Base-by-base conservation (phyloP, 2,888 invertebrate species). In the Erebia epiphron region DNA sequence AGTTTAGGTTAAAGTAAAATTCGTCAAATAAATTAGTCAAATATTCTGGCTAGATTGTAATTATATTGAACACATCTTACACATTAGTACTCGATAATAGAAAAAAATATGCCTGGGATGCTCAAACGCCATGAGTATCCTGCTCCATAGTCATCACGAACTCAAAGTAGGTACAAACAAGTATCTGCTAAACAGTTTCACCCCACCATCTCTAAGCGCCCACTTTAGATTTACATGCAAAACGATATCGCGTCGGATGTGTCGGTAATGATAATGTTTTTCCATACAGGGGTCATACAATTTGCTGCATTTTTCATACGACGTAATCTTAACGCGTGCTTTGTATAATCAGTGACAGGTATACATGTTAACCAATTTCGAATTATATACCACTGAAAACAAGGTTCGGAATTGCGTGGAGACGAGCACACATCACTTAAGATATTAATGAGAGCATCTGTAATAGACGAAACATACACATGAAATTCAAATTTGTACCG, bases 361-460 rank as follows among this genome's bases (percentile, higher is more conserved):
- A 18, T 57, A 52, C 52, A 14, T 13, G 50, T 13, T 52, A 49
- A 50, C 58, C 63, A 83, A 71, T 78, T 49, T 75, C 73, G 70
- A 75, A 78, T 80, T 76, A 76, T 82, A 79, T 74, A 69, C 64
- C 68, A 75, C 67, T 70, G 62, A 76, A 69, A 43, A 75, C 83
- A 87, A 79, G 83, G 90, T 83, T 78, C 79, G 86, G 79, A 84
- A 80, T 89, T 80, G 83, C 79, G 70, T 78, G 75, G 71, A 73
- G 73, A 77, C 77, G 76, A 77, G 77, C 86, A 89, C 90, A 92
- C 89, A 90, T 92, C 92, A 91, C 91, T 92, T 91, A 92, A 91
- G 90, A 90, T 92, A 92, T 92, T 93, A 93, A 93, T 93, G 92
- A 92, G 91, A 89, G 92, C 92, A 93, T 92, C 90, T 88, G 90